These are phyloP conservation scores for Oceanites oceanicus DNA, from an alignment of 2,113 vertebrate species.

Conservation along the genomic window DNA sequence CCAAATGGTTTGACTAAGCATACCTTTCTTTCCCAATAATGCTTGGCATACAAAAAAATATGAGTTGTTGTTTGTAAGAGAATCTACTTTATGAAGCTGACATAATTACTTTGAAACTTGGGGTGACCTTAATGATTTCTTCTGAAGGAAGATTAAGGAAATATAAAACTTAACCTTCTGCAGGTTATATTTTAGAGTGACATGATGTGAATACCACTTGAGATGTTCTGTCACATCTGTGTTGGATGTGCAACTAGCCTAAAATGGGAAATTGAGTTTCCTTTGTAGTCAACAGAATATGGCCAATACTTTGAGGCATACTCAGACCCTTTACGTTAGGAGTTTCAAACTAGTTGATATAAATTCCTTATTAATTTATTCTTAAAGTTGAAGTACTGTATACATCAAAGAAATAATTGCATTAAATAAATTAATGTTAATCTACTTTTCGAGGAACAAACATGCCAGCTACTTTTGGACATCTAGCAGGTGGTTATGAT, in stretches of 20 bases:
- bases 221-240: not conserved
- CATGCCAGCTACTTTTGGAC: conserved; percentile 83
- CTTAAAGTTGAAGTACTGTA: not conserved
- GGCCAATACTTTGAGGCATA: not conserved
- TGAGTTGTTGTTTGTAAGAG: not conserved
- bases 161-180: not conserved
- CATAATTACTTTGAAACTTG: not conserved
- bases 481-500: conserved; percentile 91
- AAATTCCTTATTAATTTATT: not conserved
- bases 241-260: not conserved
- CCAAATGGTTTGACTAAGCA: not conserved
- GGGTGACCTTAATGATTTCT: not conserved
- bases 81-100: not conserved
- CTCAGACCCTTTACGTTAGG: not conserved
- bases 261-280: not conserved
- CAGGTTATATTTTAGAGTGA: not conserved
- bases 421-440: not conserved
- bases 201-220: not conserved
- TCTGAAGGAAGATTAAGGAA: not conserved
- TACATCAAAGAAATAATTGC: not conserved
- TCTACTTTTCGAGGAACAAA: conserved; percentile 76
- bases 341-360: not conserved
- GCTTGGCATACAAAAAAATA: not conserved
- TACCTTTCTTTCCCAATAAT: not conserved
- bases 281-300: not conserved